phyloP scores from a whole-genome alignment of 2,113 vertebrate species.

The Paracanthobrama guichenoti region DNA sequence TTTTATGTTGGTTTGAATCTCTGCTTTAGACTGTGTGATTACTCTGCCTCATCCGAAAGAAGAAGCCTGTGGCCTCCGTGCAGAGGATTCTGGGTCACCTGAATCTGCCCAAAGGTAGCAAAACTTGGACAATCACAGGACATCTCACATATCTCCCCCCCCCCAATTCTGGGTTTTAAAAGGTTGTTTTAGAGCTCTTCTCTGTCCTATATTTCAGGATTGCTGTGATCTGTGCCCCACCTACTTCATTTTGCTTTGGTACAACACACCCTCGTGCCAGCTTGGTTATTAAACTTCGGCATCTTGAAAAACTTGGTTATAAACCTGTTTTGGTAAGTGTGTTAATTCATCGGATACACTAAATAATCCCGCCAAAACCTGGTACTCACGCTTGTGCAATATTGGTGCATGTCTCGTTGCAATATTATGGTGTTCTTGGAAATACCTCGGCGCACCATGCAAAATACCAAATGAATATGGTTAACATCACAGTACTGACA shows the following conservation, averaged over 20 bases:
- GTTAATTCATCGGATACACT: not conserved
- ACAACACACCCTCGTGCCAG: conserved; percentile 76
- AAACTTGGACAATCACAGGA: not conserved
- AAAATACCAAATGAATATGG: too few species aligned
- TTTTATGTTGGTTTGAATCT: conserved; percentile 4
- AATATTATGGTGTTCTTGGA: not conserved
- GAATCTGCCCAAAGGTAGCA: conserved; percentile 65
- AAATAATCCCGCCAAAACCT: not conserved
- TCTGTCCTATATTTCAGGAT: conserved; percentile 68
- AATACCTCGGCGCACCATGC: too few species aligned
- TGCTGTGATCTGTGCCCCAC: conserved; percentile 77
- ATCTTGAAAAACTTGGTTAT: conserved; percentile 84
- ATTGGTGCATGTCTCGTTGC: not conserved
- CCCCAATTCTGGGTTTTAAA: not conserved
- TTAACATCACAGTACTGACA: too few species aligned
- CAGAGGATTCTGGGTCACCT: conserved; percentile 40
- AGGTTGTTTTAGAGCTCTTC: not conserved
- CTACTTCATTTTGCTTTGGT: conserved; percentile 76
- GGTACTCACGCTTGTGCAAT: not conserved
- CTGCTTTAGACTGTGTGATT: conserved; percentile 65
- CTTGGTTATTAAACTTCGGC: conserved; percentile 81
- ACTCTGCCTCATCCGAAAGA: conserved; percentile 46
- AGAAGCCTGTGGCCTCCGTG: conserved; percentile 12
- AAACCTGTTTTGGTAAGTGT: conserved; percentile 82
- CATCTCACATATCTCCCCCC: not conserved